These are phyloP conservation scores for Aproaerema taeniolella DNA, from an alignment of 2,888 invertebrate species.

Conservation along the genomic window DNA sequence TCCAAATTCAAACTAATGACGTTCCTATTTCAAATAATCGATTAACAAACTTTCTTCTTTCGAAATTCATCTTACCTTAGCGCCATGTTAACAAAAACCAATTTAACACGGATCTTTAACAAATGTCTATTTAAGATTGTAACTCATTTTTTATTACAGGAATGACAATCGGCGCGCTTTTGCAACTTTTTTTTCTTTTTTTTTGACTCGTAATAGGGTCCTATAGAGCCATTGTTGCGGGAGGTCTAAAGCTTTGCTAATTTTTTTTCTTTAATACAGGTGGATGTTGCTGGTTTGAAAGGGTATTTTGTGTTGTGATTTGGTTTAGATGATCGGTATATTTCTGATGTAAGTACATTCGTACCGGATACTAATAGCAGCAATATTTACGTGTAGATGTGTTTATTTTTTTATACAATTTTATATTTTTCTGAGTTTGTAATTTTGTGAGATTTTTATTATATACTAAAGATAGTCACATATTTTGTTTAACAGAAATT, in stretches of 20 bases:
- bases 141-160: slow-evolving; percentile 46
- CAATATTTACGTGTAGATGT: no score
- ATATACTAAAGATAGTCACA: no score
- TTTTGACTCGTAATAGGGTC: slow-evolving; percentile 26
- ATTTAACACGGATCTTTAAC: slow-evolving; percentile 19
- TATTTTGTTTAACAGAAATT: no score
- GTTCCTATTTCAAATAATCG: no score
- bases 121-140: slow-evolving; percentile 39
- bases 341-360: no score
- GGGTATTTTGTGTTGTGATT: slow-evolving; percentile 6
- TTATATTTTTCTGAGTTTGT: no score
- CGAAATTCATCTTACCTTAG: not conserved
- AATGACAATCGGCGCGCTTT: slow-evolving; percentile 50
- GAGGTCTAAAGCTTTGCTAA: slow-evolving; percentile 51
- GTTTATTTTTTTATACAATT: no score
- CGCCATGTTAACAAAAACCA: not conserved
- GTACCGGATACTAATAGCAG: no score
- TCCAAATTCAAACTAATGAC: no score
- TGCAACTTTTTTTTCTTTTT: not conserved
- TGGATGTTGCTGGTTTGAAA: slow-evolving; percentile 23
- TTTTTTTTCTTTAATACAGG: slow-evolving; percentile 35
- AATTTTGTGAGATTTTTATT: no score
- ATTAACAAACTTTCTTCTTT: no score
- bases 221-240: slow-evolving; percentile 53
- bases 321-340: no score